phyloP scores from a whole-genome alignment of 37 sponge, comb jelly and placozoan genomes.

The Halisarca cf. caerulea region DNA sequence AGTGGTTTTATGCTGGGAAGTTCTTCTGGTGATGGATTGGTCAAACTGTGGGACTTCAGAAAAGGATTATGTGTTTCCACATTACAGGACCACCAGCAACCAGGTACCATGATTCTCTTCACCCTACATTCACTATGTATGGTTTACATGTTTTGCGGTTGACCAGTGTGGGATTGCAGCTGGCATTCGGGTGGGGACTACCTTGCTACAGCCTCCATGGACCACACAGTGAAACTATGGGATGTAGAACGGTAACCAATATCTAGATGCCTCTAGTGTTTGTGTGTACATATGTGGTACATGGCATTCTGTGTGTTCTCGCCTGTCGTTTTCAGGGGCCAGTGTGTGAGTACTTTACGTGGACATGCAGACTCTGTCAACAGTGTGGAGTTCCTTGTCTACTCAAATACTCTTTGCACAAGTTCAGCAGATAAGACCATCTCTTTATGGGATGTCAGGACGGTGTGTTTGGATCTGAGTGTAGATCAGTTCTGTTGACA shows the following conservation, averaged over 20 bases:
- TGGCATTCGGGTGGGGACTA: slow-evolving; percentile 85
- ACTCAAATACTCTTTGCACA: slow-evolving; percentile 65
- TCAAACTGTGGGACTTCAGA: slow-evolving; percentile 89
- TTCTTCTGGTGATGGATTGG: slow-evolving; percentile 86
- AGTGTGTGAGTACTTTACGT: slow-evolving; percentile 75
- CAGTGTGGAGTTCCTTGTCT: slow-evolving; percentile 79
- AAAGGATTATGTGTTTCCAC: slow-evolving; percentile 62
- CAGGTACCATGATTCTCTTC: slow-evolving; percentile 34
- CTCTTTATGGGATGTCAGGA: slow-evolving; percentile 96
- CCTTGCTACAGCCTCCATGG: slow-evolving; percentile 83
- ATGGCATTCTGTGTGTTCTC: background rate
- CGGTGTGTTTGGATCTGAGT: slow-evolving; percentile 34
- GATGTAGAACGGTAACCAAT: slow-evolving; percentile 49
- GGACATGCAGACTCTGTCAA: slow-evolving; percentile 96
- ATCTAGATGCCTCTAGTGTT: background rate
- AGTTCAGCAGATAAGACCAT: slow-evolving; percentile 94
- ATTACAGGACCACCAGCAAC: slow-evolving; percentile 84
- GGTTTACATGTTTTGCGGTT: background rate
- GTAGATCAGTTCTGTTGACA: background rate
- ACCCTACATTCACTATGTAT: too few relatives aligned
- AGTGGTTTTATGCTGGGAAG: slow-evolving; percentile 81
- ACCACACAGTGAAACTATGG: slow-evolving; percentile 85
- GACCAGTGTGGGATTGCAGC: slow-evolving; percentile 82
- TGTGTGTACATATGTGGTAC: background rate
- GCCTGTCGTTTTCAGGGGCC: slow-evolving; percentile 29